Percentiles rank a stretch among this genome's conserved stretches.
Evolutionary conservation across 2,797 vertebrate species (phyloP).

Genomic region (Molossus molossus): DNA sequence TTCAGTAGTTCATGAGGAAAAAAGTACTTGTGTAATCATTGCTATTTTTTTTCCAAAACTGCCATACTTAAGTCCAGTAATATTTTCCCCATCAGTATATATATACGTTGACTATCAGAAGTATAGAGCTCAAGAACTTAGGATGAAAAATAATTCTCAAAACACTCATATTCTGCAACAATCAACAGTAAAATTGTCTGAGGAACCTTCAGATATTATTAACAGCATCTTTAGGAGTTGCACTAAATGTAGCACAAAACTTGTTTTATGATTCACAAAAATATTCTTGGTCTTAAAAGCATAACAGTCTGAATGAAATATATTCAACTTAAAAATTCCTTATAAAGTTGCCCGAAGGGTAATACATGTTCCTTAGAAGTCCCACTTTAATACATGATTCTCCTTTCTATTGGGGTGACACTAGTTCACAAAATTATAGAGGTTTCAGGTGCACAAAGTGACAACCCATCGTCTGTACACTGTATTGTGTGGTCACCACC

Average conservation of each 20-base stretch:
- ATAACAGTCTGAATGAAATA: slow-evolving; percentile 14
- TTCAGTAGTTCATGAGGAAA: not conserved
- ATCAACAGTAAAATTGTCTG: slow-evolving; percentile 22
- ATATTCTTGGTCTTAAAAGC: slow-evolving; percentile 47
- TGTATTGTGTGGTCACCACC: not conserved
- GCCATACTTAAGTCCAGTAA: not conserved
- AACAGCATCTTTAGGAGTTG: slow-evolving; percentile 38
- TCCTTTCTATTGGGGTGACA: not conserved
- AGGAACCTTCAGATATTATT: not conserved
- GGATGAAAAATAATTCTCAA: slow-evolving; percentile 45
- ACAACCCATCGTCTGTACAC: not conserved
- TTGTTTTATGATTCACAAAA: slow-evolving; percentile 45
- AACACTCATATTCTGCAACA: not conserved
- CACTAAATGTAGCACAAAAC: slow-evolving; percentile 38
- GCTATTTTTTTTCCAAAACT: not conserved
- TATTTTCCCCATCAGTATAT: not conserved
- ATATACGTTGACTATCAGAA: not conserved
- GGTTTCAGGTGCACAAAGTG: not conserved
- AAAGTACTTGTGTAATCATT: slow-evolving; percentile 35
- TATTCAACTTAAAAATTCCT: slow-evolving; percentile 53
- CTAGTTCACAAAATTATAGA: not conserved
- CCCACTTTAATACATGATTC: slow-evolving; percentile 15
- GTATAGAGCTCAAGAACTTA: not conserved
- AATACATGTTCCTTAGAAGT: slow-evolving; percentile 7
- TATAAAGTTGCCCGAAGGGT: slow-evolving; percentile 20